phyloP scores from a whole-genome alignment of 2,797 vertebrate genomes.

The Tokudaia tokunoshimensis region DNA sequence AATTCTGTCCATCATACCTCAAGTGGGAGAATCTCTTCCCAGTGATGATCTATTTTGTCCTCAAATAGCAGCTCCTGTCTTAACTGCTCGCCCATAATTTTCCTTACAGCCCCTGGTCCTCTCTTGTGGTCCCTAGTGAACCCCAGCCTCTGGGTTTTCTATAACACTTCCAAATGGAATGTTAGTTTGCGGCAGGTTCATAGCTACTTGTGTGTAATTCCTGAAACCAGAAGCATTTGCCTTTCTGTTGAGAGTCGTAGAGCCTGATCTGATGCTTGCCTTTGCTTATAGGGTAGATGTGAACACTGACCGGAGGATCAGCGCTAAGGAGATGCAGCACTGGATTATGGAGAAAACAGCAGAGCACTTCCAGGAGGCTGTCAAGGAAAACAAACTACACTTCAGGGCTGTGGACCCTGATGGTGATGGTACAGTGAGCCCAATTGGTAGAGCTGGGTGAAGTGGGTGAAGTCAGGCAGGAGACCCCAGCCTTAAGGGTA shows the following conservation, averaged over 20 bases:
- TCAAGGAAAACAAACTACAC: constrained; percentile 95
- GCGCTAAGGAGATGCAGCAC: constrained; percentile 97
- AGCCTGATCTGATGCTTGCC: not conserved
- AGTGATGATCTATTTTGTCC: not conserved
- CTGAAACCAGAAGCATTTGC: not conserved
- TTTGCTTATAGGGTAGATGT: constrained; percentile 92
- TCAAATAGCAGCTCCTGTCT: not conserved
- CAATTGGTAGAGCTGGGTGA: not conserved
- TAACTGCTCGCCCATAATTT: not conserved
- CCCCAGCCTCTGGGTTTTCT: not conserved
- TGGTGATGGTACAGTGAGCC: constrained; percentile 90
- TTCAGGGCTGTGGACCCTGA: constrained; percentile 97
- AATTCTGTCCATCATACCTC: not conserved
- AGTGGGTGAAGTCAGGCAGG: not conserved
- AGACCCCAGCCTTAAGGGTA: not conserved
- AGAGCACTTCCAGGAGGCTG: constrained; percentile 97
- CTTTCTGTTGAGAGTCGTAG: not conserved
- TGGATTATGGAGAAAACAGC: constrained; percentile 99
- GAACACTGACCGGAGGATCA: constrained; percentile 93
- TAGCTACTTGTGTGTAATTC: not conserved
- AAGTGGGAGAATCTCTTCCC: not conserved
- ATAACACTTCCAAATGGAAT: too few relatives aligned
- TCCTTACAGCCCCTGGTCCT: not conserved
- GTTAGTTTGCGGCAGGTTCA: not conserved
- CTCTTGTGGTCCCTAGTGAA: not conserved